Evolutionary conservation across 2,888 invertebrate genomes (phyloP), one percentile per base, ranked within the genome.

Genomic region (Stenodera caucasica): DNA sequence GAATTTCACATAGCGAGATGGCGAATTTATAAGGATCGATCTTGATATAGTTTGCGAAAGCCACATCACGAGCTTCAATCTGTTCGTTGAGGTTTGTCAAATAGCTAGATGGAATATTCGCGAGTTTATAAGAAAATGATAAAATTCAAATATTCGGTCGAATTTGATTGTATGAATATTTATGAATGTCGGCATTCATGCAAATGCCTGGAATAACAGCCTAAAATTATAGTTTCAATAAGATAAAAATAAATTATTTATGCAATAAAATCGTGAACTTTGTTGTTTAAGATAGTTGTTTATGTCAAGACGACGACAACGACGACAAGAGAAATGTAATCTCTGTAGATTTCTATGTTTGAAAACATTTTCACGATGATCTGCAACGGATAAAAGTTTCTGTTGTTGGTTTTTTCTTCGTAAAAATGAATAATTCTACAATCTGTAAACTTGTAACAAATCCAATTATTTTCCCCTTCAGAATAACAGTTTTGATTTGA

Each of bases 51-150:
- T 45, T 45, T 9, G 45, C 15, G 15, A 15, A 15, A 21, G 12
- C 45, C 45, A 45, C 45, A 45, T 21, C 21, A 21, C 21, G 45
- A 11, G 9, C 45, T 45, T 21, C 45, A 45, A 45, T 21, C 21
- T 45, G 45, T 45, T 45, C 45, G 21, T 45, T 45, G 45, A 21
- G 45, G 45, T 45, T 18, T 45, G 21, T 45, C 45, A 45, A 45
- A 45, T 45, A 3, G 18, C 21, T 45, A 21, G 21, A 21, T 21
- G 21, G 21, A 11, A n/a, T n/a, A n/a, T n/a, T n/a, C n/a, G n/a
- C n/a, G n/a, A n/a, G n/a, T n/a, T n/a, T n/a, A n/a, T n/a, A n/a
- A n/a, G n/a, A n/a, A n/a, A n/a, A n/a, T 26, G 7, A 3, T 5
- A 3, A 26, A 5, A 26, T 26, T 5, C 26, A 26, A 3, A 26